A percentile compares a stretch with the other conserved stretches of the same genome.
Evolutionary conservation across 2,888 invertebrate species (phyloP).

Genomic region (Dromius quadrimaculatus): DNA sequence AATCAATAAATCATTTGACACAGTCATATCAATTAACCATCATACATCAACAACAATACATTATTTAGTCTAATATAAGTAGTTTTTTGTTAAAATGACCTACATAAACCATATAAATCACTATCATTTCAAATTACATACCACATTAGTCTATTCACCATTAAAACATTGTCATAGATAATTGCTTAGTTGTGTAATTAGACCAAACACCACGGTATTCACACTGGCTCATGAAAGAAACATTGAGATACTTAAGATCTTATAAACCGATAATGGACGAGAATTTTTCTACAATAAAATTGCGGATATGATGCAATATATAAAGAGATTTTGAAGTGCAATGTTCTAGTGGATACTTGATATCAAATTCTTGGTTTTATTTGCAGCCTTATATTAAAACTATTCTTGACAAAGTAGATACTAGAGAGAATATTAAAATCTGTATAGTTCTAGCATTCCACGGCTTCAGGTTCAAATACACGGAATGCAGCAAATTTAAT

Average conservation of each 20-base stretch:
- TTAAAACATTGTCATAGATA: no score
- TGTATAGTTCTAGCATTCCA: no score
- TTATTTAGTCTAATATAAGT: slow-evolving; percentile 7
- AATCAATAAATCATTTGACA: slow-evolving; percentile 19
- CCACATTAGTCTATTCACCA: not conserved
- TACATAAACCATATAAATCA: slow-evolving; percentile 33
- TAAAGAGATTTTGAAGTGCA: not conserved
- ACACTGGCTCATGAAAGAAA: not conserved
- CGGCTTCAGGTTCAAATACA: no score
- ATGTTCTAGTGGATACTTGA: no score
- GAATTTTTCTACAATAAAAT: slow-evolving; percentile 6
- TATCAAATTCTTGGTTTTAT: no score
- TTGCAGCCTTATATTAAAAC: no score
- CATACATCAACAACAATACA: not conserved
- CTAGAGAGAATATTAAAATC: no score
- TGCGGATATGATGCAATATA: slow-evolving; percentile 6
- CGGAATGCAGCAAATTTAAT: no score
- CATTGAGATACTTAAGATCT: slow-evolving; percentile 1
- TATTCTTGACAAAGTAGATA: no score
- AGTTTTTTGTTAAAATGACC: slow-evolving; percentile 20
- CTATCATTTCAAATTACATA: not conserved
- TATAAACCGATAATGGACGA: not conserved
- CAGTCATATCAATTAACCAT: not conserved
- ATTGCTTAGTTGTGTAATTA: slow-evolving; percentile 29
- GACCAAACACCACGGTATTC: not conserved